Conservation (phyloP, 2,797 vertebrate genomes). For the Poeciliopsis presidionis region DNA sequence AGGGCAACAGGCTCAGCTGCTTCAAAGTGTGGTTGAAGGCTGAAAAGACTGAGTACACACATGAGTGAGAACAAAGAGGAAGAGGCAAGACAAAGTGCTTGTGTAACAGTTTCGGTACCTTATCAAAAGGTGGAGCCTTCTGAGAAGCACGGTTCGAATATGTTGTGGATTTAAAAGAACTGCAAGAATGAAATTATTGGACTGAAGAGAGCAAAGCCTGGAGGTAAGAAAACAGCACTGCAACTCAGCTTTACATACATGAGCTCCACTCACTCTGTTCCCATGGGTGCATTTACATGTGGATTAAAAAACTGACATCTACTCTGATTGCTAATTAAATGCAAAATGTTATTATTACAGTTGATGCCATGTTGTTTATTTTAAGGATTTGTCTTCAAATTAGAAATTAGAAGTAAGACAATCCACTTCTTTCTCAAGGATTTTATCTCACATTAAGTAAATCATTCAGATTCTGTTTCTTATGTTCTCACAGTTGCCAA, state of each 20-base stretch:
- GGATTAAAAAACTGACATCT: neutral
- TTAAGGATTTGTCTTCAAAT: neutral
- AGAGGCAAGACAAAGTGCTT: constrained; percentile 1
- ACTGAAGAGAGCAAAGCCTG: constrained; percentile 40
- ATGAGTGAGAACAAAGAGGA: constrained; percentile 40
- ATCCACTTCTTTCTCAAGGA: neutral
- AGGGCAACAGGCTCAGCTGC: constrained; percentile 55
- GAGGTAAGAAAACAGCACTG: constrained; percentile 54
- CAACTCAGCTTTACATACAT: constrained; percentile 8
- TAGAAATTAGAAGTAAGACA: neutral
- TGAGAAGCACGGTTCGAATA: constrained; percentile 47
- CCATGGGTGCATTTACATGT: neutral
- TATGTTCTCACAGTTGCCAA: neutral
- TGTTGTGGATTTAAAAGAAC: constrained; percentile 57
- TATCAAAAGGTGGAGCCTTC: constrained; percentile 40
- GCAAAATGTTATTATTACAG: neutral
- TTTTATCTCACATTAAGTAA: neutral
- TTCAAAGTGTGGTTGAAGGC: constrained; percentile 57
- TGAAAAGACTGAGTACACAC: constrained; percentile 40
- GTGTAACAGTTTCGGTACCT: constrained; percentile 28
- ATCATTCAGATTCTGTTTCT: neutral
- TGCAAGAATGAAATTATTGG: constrained; percentile 52
- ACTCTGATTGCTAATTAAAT: neutral
- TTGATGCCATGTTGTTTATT: neutral
- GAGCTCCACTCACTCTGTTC: neutral